Conservation (phyloP, 2,797 vertebrate genomes). For the Netta rufina region DNA sequence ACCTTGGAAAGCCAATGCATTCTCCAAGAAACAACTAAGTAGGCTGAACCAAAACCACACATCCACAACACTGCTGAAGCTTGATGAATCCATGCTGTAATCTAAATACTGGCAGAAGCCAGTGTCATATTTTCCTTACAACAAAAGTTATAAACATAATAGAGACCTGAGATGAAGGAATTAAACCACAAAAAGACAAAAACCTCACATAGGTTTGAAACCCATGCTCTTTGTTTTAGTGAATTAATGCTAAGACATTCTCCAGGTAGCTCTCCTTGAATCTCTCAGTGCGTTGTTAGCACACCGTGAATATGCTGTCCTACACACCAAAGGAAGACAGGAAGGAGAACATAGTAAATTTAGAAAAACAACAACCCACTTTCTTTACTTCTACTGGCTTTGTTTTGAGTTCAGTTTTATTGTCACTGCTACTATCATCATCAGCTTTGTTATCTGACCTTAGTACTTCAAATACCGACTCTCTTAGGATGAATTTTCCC, state of each 20-base stretch:
- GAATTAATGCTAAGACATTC: neutral
- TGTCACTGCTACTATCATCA: neutral
- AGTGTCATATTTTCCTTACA: neutral
- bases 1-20: neutral
- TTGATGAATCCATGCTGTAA: accelerated
- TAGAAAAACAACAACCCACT: neutral
- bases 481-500: neutral
- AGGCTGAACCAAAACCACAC: neutral
- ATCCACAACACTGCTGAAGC: neutral
- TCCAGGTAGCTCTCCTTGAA: neutral
- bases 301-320: neutral
- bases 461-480: neutral
- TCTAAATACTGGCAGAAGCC: neutral
- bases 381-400: neutral
- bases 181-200: neutral
- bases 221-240: neutral
- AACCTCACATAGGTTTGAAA: neutral
- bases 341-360: neutral
- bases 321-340: neutral
- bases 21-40: neutral
- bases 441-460: neutral
- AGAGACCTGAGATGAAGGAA: neutral
- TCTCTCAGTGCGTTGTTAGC: neutral
- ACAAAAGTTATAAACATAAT: neutral
- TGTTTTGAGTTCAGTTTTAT: neutral